phyloP scores from a whole-genome alignment of 1,140 invertebrate species.

The Drosophila santomea region DNA sequence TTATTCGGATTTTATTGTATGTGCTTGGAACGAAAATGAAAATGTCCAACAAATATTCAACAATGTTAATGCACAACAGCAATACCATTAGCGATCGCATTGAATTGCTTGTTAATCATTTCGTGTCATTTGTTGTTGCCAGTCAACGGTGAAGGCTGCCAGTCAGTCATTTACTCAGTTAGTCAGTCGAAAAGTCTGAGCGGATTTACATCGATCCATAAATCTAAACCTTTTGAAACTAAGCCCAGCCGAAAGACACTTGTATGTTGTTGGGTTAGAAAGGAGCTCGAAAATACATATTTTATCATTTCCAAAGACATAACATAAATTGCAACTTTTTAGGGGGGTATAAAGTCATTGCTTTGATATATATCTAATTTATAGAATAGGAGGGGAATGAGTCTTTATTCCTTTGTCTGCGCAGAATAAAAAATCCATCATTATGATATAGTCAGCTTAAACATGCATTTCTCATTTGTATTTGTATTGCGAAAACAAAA shows the following conservation, averaged over 20 bases:
- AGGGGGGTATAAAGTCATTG: neutral
- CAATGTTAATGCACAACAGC: conserved; percentile 36
- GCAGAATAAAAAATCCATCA: neutral
- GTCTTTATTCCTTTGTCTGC: too few species aligned
- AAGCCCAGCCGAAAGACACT: neutral
- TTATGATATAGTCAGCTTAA: neutral
- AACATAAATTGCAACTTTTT: neutral
- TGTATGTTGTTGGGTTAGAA: neutral
- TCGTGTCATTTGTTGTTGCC: conserved; percentile 38
- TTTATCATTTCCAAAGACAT: neutral
- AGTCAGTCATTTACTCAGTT: conserved; percentile 32
- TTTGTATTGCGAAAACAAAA: too few species aligned
- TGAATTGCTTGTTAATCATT: conserved; percentile 52
- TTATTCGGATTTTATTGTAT: conserved; percentile 56
- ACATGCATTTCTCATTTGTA: neutral
- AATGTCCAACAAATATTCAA: conserved; percentile 51
- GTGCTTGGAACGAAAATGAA: conserved; percentile 20
- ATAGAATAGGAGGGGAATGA: too few species aligned
- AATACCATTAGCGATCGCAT: conserved; percentile 42
- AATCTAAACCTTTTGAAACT: conserved; percentile 24
- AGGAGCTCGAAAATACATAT: neutral
- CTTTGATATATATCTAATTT: too few species aligned
- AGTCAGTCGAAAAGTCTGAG: conserved; percentile 9
- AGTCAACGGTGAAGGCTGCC: conserved; percentile 37
- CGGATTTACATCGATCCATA: conserved; percentile 31